Evolutionary conservation across 1,140 invertebrate species (phyloP).

Genomic region (Anthonomus grandis): DNA sequence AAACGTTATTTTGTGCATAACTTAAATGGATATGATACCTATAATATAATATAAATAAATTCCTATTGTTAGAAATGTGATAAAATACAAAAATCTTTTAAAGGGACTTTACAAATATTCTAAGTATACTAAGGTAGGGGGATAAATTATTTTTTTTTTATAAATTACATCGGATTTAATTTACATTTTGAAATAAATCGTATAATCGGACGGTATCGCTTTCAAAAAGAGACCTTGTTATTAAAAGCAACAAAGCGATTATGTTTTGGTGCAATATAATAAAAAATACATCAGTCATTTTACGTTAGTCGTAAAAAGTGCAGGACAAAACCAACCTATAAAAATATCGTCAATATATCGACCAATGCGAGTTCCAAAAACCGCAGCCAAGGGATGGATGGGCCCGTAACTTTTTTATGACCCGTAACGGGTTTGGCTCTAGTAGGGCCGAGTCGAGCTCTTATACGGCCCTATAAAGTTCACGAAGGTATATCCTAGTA

Average conservation of each 20-base stretch:
- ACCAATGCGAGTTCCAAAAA: background rate
- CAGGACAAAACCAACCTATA: background rate
- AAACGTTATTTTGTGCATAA: too few relatives aligned
- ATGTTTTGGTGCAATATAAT: too few relatives aligned
- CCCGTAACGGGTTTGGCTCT: slow-evolving; percentile 7
- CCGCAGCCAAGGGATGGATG: background rate
- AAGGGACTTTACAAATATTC: too few relatives aligned
- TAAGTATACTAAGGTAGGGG: too few relatives aligned
- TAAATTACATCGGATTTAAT: too few relatives aligned
- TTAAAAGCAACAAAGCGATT: background rate
- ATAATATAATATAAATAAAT: too few relatives aligned
- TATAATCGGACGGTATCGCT: background rate
- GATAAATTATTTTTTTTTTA: too few relatives aligned
- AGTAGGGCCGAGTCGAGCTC: slow-evolving; percentile 19
- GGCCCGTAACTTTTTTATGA: slow-evolving; percentile 13
- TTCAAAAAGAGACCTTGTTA: background rate
- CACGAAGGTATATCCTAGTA: slow-evolving; percentile 9
- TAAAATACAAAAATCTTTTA: too few relatives aligned
- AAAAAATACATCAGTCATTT: too few relatives aligned
- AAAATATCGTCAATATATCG: background rate
- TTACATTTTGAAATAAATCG: too few relatives aligned
- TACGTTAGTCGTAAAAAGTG: background rate
- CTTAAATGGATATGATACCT: too few relatives aligned
- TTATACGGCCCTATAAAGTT: slow-evolving; percentile 27
- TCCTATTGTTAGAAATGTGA: too few relatives aligned